Conservation (phyloP, 1,140 invertebrate genomes). For the Piezodorus guildinii region DNA sequence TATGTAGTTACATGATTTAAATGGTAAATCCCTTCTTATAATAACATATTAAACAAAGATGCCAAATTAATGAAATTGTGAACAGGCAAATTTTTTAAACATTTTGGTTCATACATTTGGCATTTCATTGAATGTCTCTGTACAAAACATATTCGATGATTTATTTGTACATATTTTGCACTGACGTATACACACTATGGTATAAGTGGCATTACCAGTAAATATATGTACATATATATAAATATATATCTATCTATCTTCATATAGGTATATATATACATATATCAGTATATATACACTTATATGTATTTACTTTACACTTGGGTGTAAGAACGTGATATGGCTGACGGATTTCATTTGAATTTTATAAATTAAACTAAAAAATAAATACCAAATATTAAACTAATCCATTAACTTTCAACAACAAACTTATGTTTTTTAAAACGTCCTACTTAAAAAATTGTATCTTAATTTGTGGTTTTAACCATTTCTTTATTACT, state of each 20-base stretch:
- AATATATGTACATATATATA: slow-evolving; percentile 2
- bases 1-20: background rate
- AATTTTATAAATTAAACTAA: background rate
- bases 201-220: slow-evolving; percentile 12
- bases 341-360: background rate
- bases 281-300: background rate
- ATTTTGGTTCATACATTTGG: background rate
- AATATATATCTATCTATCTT: slow-evolving; percentile 9
- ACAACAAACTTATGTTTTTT: background rate
- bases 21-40: background rate
- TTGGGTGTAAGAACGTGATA: slow-evolving; percentile 1
- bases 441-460: too few species aligned
- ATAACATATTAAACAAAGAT: background rate
- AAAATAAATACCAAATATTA: background rate
- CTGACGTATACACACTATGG: slow-evolving; percentile 10
- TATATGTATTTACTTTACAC: slow-evolving; percentile 11
- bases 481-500: too few species aligned
- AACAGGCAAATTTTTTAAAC: background rate
- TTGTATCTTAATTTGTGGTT: too few species aligned
- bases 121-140: slow-evolving; percentile 4
- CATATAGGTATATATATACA: background rate
- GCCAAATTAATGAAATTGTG: background rate
- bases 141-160: slow-evolving; percentile 6
- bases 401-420: background rate
- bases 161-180: slow-evolving; percentile 10